Conservation (phyloP, 2,888 invertebrate genomes). For the Agrotis exclamationis region DNA sequence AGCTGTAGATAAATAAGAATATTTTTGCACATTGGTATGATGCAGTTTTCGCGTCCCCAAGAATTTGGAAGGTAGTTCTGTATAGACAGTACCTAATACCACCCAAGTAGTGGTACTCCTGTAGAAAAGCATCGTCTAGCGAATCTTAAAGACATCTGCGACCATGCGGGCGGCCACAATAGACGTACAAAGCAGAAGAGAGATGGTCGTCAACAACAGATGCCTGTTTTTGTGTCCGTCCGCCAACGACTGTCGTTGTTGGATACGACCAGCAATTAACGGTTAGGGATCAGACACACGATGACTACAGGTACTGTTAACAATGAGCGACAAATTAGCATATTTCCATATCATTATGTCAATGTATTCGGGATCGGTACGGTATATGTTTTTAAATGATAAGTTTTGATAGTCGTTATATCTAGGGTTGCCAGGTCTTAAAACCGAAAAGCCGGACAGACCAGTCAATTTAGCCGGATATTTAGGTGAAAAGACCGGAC, state of each 20-base stretch:
- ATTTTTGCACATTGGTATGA: too few species aligned
- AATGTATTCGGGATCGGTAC: background rate
- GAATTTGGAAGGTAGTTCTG: background rate
- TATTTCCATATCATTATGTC: too few species aligned
- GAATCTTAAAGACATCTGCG: background rate
- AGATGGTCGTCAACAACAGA: conserved; percentile 30
- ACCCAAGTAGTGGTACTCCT: background rate
- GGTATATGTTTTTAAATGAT: background rate
- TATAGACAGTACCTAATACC: background rate
- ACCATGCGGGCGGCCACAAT: background rate
- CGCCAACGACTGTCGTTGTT: conserved; percentile 20
- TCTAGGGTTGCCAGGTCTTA: too few species aligned
- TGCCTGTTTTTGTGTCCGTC: conserved; percentile 44
- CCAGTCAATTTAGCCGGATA: too few species aligned
- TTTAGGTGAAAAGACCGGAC: too few species aligned
- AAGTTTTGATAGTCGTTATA: background rate
- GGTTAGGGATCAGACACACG: conserved; percentile 25
- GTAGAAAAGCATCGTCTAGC: background rate
- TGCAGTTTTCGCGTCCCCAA: background rate
- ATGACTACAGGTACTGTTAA: background rate
- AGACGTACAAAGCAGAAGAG: background rate
- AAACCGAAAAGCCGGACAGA: too few species aligned
- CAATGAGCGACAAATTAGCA: too few species aligned
- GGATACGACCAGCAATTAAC: conserved; percentile 12
- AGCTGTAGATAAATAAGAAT: background rate